Percentiles rank a stretch among this genome's conserved stretches.
Conservation (phyloP, 2,888 invertebrate species). For the Shargacucullia verbasci region DNA sequence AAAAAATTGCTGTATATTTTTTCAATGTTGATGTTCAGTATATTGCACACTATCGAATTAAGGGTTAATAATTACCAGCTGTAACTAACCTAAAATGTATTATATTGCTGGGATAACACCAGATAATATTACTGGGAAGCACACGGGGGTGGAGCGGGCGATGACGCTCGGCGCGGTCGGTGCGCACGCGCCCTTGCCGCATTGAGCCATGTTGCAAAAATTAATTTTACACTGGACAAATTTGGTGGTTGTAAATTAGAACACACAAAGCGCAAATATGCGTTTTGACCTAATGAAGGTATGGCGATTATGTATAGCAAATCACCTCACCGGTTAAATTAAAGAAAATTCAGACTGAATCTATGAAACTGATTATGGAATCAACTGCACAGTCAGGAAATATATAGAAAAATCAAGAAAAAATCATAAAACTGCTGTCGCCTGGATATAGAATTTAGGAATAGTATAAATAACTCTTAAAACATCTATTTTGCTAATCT, state of each 20-base stretch:
- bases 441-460: slow-evolving; percentile 39
- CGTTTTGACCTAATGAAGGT: not conserved
- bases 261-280: too few relatives aligned
- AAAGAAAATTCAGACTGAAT: slow-evolving; percentile 40
- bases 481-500: slow-evolving; percentile 55
- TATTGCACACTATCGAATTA: too few relatives aligned
- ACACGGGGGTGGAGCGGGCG: slow-evolving; percentile 52
- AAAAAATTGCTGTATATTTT: too few relatives aligned
- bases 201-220: slow-evolving; percentile 26
- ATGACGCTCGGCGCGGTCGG: slow-evolving; percentile 58
- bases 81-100: slow-evolving; percentile 5
- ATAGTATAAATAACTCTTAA: slow-evolving; percentile 50
- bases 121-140: slow-evolving; percentile 53
- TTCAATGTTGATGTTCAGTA: too few relatives aligned
- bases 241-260: slow-evolving; percentile 5
- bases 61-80: too few relatives aligned
- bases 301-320: slow-evolving; percentile 37
- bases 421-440: slow-evolving; percentile 32
- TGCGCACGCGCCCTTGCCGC: slow-evolving; percentile 39
- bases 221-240: slow-evolving; percentile 19
- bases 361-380: slow-evolving; percentile 56
- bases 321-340: slow-evolving; percentile 52
- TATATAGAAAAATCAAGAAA: slow-evolving; percentile 31
- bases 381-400: slow-evolving; percentile 57
- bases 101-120: slow-evolving; percentile 26